Conservation (phyloP, 1,140 invertebrate species). For the Trinorchestia longiramus region DNA sequence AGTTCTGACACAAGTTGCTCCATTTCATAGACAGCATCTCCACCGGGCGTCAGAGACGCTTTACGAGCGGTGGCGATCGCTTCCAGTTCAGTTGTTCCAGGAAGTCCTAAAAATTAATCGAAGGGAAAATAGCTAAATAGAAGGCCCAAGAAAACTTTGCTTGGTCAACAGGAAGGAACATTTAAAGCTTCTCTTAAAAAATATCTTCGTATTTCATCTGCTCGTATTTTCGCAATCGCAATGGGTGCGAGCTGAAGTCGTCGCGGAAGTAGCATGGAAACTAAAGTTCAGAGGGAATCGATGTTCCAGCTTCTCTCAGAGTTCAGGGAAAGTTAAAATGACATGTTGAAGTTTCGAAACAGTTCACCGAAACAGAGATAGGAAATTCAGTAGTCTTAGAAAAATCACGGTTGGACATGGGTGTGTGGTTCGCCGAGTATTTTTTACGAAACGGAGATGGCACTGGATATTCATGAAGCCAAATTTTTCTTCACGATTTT, state of each 20-base stretch:
- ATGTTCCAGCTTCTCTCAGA: neutral
- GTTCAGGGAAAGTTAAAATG: neutral
- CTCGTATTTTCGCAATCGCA: neutral
- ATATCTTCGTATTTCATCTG: neutral
- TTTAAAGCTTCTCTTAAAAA: neutral
- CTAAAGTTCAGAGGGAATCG: neutral
- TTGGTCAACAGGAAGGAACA: conserved; percentile 36
- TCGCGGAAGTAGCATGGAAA: neutral
- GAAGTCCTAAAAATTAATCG: conserved; percentile 36
- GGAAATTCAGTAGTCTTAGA: neutral
- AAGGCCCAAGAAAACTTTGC: conserved; percentile 11
- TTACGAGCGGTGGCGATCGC: conserved; percentile 31
- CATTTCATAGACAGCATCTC: neutral
- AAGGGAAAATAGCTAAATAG: conserved; percentile 40
- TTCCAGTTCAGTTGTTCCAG: neutral
- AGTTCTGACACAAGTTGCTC: neutral
- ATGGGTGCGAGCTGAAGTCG: neutral
- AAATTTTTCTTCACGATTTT: neutral
- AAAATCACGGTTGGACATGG: neutral
- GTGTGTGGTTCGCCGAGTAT: neutral
- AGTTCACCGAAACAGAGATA: neutral
- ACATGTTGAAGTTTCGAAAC: neutral
- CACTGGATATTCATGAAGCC: neutral
- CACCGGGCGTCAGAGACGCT: neutral
- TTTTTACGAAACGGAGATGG: neutral